Base-by-base conservation (phyloP, 1,140 invertebrate genomes). In the Akabosia matsudoensis region DNA sequence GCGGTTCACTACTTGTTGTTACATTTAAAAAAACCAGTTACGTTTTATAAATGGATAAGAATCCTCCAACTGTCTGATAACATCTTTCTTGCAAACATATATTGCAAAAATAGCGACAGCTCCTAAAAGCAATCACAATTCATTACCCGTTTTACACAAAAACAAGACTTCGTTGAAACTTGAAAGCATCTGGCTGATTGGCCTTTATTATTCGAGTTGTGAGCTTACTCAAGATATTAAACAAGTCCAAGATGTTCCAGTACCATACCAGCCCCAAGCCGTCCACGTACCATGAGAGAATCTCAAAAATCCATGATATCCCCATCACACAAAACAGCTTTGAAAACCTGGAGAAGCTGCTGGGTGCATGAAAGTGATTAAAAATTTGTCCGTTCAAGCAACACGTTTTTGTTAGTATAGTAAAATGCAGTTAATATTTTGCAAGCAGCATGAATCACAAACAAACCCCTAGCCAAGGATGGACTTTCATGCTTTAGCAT, bases 301-400 rank as follows among this genome's bases (percentile, higher is more conserved):
- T 70, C 34, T 80, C 79, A 64, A 76, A 76, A 1, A 78, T 61
- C 79, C 79, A 80, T n/a, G 72, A 64, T 7, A 80, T 75, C 16
- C 79, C 79, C 76, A 80, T 78, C 1, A 80, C 72, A 7, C 75
- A 18, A 34, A 80, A 74, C 14, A 80, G 33, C 33, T 80, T 80
- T 16, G 67, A 31, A 1, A 78, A 76, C 22, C 76, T 52, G 10
- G 51, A 45, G 24, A 72, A 72, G 26, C 70, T 72, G 34, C 61
- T 67, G 61, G 61, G 22, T 22, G 28, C 30, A 67, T 56, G n/a
- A 22, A 56, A 22, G 24, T 45, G 7, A 45, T 45, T 45, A 45
- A 45, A 45, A 45, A 45, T 45, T 18, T 45, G n/a, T 45, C 18
- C 37, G 37, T 45, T 45, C 37, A 45, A 45, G 37, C 7, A 45